A percentile compares a stretch with the other conserved stretches of the same genome.
Evolutionary conservation across 2,888 invertebrate genomes (phyloP).

Genomic region (Masnerella sp.): DNA sequence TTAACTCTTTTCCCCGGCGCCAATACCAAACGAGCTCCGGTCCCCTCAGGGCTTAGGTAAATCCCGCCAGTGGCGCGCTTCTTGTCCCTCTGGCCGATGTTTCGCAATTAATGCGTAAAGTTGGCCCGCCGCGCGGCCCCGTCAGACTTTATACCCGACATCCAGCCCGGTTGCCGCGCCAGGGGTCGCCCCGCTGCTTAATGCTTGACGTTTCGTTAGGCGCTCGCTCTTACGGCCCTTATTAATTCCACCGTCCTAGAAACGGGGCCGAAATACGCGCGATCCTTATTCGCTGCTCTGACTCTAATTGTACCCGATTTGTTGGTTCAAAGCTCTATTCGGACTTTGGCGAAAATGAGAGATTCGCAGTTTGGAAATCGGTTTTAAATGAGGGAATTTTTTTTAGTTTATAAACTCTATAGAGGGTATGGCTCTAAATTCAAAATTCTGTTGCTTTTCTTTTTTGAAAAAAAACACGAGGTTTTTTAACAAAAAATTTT

Average conservation of each 20-base stretch:
- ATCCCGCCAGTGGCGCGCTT: conserved; percentile 62
- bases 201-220: conserved; percentile 49
- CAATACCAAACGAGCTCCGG: conserved; percentile 50
- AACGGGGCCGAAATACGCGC: conserved; percentile 38
- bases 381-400: too few species aligned
- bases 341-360: too few species aligned
- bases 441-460: too few species aligned
- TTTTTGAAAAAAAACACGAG: too few species aligned
- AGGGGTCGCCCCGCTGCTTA: conserved; percentile 44
- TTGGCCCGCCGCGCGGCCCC: conserved; percentile 63
- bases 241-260: conserved; percentile 31
- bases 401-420: too few species aligned
- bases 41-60: conserved; percentile 59
- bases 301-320: too few species aligned
- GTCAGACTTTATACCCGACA: conserved; percentile 48
- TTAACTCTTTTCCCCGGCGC: conserved; percentile 64
- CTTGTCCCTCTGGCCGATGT: conserved; percentile 66
- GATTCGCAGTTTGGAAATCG: too few species aligned
- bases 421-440: too few species aligned
- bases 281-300: conserved; percentile 24
- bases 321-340: too few species aligned
- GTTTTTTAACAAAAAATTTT: too few species aligned
- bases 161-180: conserved; percentile 47
- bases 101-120: conserved; percentile 71
- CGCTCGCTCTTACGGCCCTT: conserved; percentile 40